Conservation (phyloP, 2,888 invertebrate genomes). For the Sclerodermus sp. region DNA sequence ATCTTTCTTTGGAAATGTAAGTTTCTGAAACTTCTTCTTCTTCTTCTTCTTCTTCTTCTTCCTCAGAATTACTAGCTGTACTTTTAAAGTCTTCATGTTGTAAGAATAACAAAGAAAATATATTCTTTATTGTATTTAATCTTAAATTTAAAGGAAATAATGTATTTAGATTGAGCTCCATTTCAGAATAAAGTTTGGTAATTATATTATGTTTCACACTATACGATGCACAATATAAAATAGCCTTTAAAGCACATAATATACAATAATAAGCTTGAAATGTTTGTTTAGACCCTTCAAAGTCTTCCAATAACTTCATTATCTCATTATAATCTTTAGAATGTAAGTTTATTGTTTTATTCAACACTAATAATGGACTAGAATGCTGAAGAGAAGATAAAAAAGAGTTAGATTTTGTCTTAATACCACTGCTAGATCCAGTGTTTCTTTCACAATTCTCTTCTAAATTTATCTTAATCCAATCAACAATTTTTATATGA, state of each 20-base stretch:
- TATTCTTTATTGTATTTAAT: conserved; percentile 70
- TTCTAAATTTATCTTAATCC: conserved; percentile 24
- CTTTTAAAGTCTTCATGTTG: conserved; percentile 66
- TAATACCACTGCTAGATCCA: background rate
- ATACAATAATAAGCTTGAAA: conserved; percentile 42
- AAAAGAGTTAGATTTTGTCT: conserved; percentile 33
- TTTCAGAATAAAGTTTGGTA: conserved; percentile 27
- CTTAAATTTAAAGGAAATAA: conserved; percentile 36
- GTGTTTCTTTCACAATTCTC: background rate
- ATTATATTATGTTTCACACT: conserved; percentile 20
- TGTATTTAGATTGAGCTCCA: conserved; percentile 30
- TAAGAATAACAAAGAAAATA: conserved; percentile 72
- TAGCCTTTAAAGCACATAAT: conserved; percentile 39
- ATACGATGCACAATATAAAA: conserved; percentile 34
- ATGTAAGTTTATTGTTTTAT: conserved; percentile 41
- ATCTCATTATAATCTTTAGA: conserved; percentile 35
- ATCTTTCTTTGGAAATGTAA: conserved; percentile 52
- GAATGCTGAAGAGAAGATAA: conserved; percentile 34
- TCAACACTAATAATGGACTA: conserved; percentile 38
- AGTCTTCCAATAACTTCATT: conserved; percentile 30
- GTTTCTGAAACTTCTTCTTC: conserved; percentile 11
- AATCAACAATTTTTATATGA: conserved; percentile 35
- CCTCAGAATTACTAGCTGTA: conserved; percentile 47
- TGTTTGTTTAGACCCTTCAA: conserved; percentile 20
- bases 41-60: conserved; percentile 59